Conservation (phyloP, 2,888 invertebrate genomes). For the Gastracanthus pulcherrimus region DNA sequence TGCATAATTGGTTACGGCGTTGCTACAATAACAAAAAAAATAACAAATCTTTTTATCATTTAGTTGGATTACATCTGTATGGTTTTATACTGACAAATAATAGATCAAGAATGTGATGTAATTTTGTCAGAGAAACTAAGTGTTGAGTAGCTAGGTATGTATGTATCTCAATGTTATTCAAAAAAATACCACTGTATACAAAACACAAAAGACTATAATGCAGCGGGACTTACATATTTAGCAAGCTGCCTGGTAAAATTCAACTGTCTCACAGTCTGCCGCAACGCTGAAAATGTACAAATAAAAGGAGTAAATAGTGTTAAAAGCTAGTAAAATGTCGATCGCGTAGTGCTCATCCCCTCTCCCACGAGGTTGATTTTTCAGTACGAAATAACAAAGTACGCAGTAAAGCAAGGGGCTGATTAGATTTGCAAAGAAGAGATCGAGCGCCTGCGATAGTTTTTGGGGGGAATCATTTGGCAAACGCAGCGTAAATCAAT, state of each 20-base stretch:
- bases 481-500: conserved; percentile 4
- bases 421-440: neutral
- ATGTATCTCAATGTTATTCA: neutral
- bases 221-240: conserved; percentile 72
- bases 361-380: conserved; percentile 32
- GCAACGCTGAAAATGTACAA: conserved; percentile 75
- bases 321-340: neutral
- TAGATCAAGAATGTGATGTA: neutral
- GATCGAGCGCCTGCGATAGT: neutral
- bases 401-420: neutral
- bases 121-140: neutral
- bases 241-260: conserved; percentile 73
- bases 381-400: neutral
- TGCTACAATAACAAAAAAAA: conserved; percentile 59
- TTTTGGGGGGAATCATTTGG: neutral
- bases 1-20: conserved; percentile 61
- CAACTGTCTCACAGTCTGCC: conserved; percentile 76
- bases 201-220: neutral
- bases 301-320: neutral
- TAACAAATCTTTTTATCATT: too few species aligned
- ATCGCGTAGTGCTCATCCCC: neutral
- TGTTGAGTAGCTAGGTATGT: neutral
- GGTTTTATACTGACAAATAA: too few species aligned
- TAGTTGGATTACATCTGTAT: neutral
- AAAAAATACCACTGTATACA: neutral